These are phyloP conservation scores for Drosophila paucipuncta DNA, from an alignment of 2,888 invertebrate genomes.

Conservation along the genomic window DNA sequence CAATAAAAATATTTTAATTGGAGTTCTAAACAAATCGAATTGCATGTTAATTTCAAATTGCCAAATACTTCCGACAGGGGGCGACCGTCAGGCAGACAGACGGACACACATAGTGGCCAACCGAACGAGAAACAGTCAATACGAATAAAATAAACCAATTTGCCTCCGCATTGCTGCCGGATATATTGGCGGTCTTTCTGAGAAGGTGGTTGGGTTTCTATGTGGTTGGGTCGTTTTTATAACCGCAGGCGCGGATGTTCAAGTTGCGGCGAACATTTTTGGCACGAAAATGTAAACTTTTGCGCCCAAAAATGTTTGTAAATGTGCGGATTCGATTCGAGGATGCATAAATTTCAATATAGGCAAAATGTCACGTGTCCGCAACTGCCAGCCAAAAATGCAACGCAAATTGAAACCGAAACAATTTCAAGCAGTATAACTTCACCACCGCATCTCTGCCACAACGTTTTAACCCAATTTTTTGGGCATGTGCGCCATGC, in stretches of 20 bases:
- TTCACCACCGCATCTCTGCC: constrained; percentile 1
- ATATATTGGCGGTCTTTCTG: constrained; percentile 20
- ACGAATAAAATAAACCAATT: constrained; percentile 78
- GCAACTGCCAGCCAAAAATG: constrained; percentile 48
- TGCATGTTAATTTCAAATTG: constrained; percentile 74
- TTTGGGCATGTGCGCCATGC: constrained; percentile 27
- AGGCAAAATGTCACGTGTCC: constrained; percentile 73
- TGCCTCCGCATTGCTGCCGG: constrained; percentile 68
- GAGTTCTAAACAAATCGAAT: constrained; percentile 71
- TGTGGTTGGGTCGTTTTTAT: not conserved
- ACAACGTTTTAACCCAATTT: constrained; percentile 75
- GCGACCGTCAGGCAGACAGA: not conserved
- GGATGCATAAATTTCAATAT: constrained; percentile 79
- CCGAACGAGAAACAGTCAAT: constrained; percentile 53
- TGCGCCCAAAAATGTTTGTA: constrained; percentile 59
- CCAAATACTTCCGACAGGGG: constrained; percentile 47
- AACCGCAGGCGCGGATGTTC: constrained; percentile 55
- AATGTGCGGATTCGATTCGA: constrained; percentile 55
- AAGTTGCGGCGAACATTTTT: constrained; percentile 53
- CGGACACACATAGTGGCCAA: not conserved
- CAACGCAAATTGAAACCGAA: constrained; percentile 71
- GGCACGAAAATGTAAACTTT: constrained; percentile 67
- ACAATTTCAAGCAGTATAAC: constrained; percentile 58
- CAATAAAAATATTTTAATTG: constrained; percentile 66
- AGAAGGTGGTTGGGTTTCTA: not conserved